Evolutionary conservation across 2,797 vertebrate genomes (phyloP), one percentile per base, ranked within the genome.

Genomic region (Salmo trutta): DNA sequence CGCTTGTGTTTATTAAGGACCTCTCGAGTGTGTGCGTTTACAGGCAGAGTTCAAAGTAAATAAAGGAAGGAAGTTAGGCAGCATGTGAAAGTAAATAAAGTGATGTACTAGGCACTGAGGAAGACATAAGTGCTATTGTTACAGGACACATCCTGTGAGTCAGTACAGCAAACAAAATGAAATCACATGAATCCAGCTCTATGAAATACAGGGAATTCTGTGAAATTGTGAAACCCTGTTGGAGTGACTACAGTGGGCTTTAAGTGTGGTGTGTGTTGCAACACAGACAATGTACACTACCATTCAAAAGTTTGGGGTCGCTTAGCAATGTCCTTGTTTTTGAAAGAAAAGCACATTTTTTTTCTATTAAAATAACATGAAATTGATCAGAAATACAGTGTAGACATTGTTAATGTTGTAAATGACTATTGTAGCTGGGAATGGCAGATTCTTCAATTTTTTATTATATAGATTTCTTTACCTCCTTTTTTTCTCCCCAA

Each of bases 71-170:
- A 41, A 19, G 52, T 75, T 65, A 75, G 8, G 31, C 31, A 65
- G 53, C 17, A 41, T 67, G 41, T 76, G 36, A 79, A 82, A 85
- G 16, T 21, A 21, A 52, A 71, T 56, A 80, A 82, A 76, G 5
- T 3, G 21, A 54, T 78, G 64, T 21, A 1, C 53, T 51, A 85
- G 72, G 65, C n/a, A 2, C 68, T 65, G 3, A 74, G n/a, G 77
- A 76, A 66, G 21, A 24, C 59, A 24, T 52, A 14, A 78, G 71
- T 21, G 72, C 68, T 71, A 15, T 59, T 77, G 31, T 15, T 66
- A 71, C 79, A 33, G 73, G 82, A 71, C 90, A 89, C 90, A 80
- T 88, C 90, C 88, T 82, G 76, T 91, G 88, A 91, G 77, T 90
- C 88, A 87, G 67, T 41, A 14, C 17, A 54, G 5, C n/a, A 36